Percentiles rank a stretch among this genome's conserved stretches.
phyloP scores from a whole-genome alignment of 2,113 vertebrate species.

The Carlito syrichta region DNA sequence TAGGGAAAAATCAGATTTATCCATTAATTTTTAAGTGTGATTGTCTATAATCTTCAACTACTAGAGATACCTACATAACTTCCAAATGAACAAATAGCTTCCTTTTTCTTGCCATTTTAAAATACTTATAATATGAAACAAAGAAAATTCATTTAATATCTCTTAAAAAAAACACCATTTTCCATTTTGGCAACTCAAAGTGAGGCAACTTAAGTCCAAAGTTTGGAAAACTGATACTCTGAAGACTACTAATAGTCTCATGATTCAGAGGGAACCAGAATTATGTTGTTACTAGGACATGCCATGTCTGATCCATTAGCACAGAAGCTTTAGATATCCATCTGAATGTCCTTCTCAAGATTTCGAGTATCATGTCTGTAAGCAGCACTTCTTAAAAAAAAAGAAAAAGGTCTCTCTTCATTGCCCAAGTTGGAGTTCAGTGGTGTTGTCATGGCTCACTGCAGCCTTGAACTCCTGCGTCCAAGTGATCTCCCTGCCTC shows the following conservation, averaged over 20 bases:
- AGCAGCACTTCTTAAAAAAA: not conserved
- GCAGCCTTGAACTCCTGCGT: too few species aligned
- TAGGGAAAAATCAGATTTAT: not conserved
- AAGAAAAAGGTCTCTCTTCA: too few species aligned
- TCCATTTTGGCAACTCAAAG: constrained; percentile 8
- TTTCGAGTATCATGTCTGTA: not conserved
- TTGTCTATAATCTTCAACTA: not conserved
- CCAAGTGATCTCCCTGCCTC: too few species aligned
- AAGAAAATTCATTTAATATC: not conserved
- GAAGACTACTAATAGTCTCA: not conserved
- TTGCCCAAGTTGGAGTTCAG: too few species aligned
- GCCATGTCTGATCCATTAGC: not conserved
- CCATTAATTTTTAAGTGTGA: not conserved
- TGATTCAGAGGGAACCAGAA: not conserved
- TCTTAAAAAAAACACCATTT: constrained; percentile 1
- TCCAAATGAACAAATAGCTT: constrained; percentile 13
- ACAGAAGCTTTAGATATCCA: not conserved
- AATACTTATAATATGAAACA: not conserved
- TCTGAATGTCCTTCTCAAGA: not conserved
- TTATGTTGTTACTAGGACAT: not conserved
- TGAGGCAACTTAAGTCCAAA: not conserved
- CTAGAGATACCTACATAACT: not conserved
- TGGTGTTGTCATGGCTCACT: too few species aligned
- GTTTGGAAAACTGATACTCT: not conserved
- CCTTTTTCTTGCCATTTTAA: not conserved